Conservation (phyloP, 2,888 invertebrate species). For the Halictus quadricinctus region DNA sequence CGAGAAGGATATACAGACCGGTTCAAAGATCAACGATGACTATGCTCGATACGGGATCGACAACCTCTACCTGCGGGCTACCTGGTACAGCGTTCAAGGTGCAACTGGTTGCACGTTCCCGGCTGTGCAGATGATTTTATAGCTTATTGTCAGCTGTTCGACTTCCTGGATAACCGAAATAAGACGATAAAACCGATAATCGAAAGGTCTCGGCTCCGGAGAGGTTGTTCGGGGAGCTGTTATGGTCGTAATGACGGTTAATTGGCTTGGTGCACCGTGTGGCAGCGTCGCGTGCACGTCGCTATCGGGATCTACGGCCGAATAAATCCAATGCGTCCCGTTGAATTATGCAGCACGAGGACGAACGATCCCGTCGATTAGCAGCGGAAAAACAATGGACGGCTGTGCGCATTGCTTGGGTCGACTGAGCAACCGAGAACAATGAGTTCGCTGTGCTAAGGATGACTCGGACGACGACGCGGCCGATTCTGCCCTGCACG, state of each 20-base stretch:
- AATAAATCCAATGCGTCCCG: slow-evolving; percentile 18
- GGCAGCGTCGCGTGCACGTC: slow-evolving; percentile 20
- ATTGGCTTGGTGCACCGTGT: slow-evolving; percentile 23
- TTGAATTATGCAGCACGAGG: slow-evolving; percentile 52
- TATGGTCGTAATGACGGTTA: slow-evolving; percentile 41
- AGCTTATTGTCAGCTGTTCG: slow-evolving; percentile 30
- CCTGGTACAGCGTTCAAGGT: slow-evolving; percentile 1
- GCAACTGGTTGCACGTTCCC: slow-evolving; percentile 33
- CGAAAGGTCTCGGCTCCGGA: neutral
- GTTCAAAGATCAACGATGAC: slow-evolving; percentile 52
- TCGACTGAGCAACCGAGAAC: slow-evolving; percentile 52
- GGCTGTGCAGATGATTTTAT: slow-evolving; percentile 38
- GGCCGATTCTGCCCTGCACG: neutral
- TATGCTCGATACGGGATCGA: slow-evolving; percentile 35
- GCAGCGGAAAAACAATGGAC: slow-evolving; percentile 58
- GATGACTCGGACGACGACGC: slow-evolving; percentile 24
- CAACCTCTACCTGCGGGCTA: slow-evolving; percentile 12
- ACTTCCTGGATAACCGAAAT: slow-evolving; percentile 31
- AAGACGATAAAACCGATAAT: slow-evolving; percentile 28
- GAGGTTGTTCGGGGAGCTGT: slow-evolving; percentile 8
- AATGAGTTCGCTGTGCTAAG: slow-evolving; percentile 45
- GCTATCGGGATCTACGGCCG: slow-evolving; percentile 37
- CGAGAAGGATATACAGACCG: neutral
- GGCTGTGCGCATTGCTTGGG: slow-evolving; percentile 46
- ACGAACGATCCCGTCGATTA: slow-evolving; percentile 60